Conservation (phyloP, 2,888 invertebrate species). For the Drosophila falleni region DNA sequence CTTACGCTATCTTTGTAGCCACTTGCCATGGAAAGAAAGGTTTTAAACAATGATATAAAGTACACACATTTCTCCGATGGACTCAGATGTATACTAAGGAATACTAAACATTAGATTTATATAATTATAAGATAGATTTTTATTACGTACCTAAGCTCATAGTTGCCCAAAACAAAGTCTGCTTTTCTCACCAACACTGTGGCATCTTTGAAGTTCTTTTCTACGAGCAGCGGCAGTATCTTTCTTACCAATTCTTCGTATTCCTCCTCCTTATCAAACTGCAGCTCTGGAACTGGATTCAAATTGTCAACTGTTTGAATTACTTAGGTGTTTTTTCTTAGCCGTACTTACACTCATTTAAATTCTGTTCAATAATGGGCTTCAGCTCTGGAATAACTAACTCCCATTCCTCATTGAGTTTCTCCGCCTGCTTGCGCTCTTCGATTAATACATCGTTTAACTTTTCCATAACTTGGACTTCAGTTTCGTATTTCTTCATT, state of each 20-base stretch:
- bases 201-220: slow-evolving; percentile 83
- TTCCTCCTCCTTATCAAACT: slow-evolving; percentile 76
- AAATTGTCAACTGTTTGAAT: not conserved
- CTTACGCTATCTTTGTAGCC: slow-evolving; percentile 83
- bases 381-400: slow-evolving; percentile 76
- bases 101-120: not conserved
- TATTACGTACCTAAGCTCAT: slow-evolving; percentile 72
- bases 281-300: slow-evolving; percentile 55
- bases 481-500: slow-evolving; percentile 87
- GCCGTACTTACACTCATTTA: slow-evolving; percentile 71
- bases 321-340: too few relatives aligned
- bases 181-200: slow-evolving; percentile 82
- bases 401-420: slow-evolving; percentile 86
- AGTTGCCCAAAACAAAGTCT: slow-evolving; percentile 82
- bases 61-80: slow-evolving; percentile 83
- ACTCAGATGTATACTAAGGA: slow-evolving; percentile 46
- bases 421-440: slow-evolving; percentile 86
- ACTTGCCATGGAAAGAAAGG: slow-evolving; percentile 82
- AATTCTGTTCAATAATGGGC: slow-evolving; percentile 78
- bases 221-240: slow-evolving; percentile 76
- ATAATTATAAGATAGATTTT: not conserved
- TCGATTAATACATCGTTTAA: slow-evolving; percentile 86
- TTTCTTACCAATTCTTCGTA: slow-evolving; percentile 81
- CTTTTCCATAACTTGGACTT: slow-evolving; percentile 84
- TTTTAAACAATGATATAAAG: slow-evolving; percentile 81